Evolutionary conservation across 2,113 vertebrate species (phyloP).

Genomic region (Danionella cerebrum): DNA sequence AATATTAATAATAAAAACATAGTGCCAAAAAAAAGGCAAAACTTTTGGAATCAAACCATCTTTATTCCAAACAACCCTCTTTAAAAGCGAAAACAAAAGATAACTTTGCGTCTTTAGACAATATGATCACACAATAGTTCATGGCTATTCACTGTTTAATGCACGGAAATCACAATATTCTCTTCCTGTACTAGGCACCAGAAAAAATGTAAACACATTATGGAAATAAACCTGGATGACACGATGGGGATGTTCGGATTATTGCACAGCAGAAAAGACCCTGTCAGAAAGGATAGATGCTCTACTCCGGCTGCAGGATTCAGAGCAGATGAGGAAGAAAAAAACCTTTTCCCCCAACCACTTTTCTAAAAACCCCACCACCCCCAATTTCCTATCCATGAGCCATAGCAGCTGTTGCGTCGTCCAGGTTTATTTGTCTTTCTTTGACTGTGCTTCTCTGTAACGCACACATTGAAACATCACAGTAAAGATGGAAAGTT

Average conservation of each 20-base stretch:
- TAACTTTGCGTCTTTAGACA: constrained; percentile 47
- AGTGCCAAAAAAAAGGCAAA: constrained; percentile 2
- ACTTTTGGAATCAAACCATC: constrained; percentile 39
- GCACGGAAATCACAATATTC: constrained; percentile 74
- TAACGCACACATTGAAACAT: constrained; percentile 75
- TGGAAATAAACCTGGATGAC: constrained; percentile 87
- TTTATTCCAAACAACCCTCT: constrained; percentile 56
- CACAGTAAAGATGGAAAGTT: constrained; percentile 75
- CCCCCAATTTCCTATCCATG: neutral
- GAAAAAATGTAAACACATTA: constrained; percentile 93
- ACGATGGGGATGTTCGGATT: constrained; percentile 29
- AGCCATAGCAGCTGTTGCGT: constrained; percentile 28
- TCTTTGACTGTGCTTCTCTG: constrained; percentile 72
- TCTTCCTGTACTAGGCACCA: constrained; percentile 90
- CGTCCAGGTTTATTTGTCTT: constrained; percentile 83
- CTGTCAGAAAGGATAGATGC: constrained; percentile 31
- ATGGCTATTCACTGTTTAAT: constrained; percentile 79
- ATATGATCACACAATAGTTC: constrained; percentile 55
- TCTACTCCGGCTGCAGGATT: constrained; percentile 29
- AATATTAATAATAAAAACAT: neutral
- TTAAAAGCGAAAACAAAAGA: constrained; percentile 44
- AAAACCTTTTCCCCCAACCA: too few relatives aligned
- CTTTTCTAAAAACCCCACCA: too few relatives aligned
- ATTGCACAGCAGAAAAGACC: constrained; percentile 43
- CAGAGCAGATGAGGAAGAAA: too few relatives aligned